phyloP scores from a whole-genome alignment of 2,888 invertebrate species.

The Diarsia dahlii region DNA sequence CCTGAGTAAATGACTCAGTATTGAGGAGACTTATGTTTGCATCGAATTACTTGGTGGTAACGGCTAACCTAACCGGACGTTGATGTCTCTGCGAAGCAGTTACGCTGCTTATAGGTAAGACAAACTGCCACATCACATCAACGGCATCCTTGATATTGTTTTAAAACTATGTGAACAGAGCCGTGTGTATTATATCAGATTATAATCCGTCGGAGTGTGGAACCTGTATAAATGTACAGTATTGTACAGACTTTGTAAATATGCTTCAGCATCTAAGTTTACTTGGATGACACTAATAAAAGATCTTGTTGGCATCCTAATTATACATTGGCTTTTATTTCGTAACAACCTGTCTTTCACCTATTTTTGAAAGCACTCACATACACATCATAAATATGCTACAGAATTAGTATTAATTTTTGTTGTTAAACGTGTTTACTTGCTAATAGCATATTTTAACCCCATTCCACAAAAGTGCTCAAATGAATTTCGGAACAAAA shows the following conservation, averaged over 20 bases:
- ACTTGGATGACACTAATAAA: constrained; percentile 62
- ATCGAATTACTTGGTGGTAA: neutral
- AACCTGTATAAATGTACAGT: constrained; percentile 66
- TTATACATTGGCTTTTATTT: constrained; percentile 40
- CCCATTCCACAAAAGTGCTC: neutral
- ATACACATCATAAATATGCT: neutral
- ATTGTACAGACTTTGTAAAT: constrained; percentile 70
- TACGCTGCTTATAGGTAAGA: neutral
- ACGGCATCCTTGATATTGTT: constrained; percentile 10
- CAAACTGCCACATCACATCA: neutral
- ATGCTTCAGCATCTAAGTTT: constrained; percentile 54
- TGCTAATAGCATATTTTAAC: neutral
- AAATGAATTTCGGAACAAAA: constrained; percentile 26
- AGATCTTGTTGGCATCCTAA: constrained; percentile 57
- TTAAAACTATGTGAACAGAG: constrained; percentile 7
- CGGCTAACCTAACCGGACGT: neutral
- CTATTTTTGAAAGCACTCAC: neutral
- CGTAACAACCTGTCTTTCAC: neutral
- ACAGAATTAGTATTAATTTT: neutral
- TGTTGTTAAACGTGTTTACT: too few relatives aligned
- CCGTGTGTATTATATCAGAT: constrained; percentile 37
- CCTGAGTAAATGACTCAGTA: neutral
- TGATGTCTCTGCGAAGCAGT: neutral
- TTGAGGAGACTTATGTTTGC: neutral
- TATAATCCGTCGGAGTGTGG: constrained; percentile 38